phyloP scores from a whole-genome alignment of 2,888 invertebrate species.

The Pseudoips prasinana region DNA sequence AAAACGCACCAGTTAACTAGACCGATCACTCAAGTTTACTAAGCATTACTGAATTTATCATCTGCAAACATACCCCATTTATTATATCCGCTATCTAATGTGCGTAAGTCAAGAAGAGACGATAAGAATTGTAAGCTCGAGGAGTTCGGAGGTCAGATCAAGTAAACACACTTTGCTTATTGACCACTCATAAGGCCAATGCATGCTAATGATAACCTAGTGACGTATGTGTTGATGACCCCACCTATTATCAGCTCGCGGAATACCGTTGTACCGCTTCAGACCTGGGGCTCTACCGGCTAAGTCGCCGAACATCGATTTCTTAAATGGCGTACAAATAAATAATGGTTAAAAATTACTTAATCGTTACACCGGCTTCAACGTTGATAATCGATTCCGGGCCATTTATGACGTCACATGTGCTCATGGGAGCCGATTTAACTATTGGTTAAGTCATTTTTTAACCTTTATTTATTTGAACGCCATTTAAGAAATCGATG shows the following conservation, averaged over 20 bases:
- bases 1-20: slow-evolving; percentile 38
- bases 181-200: slow-evolving; percentile 60
- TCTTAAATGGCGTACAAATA: no score
- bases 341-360: no score
- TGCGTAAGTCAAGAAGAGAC: slow-evolving; percentile 58
- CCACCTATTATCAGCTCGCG: slow-evolving; percentile 30
- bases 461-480: no score
- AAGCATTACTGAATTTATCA: slow-evolving; percentile 61
- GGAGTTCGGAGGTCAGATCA: slow-evolving; percentile 60
- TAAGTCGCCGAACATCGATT: no score
- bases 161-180: slow-evolving; percentile 64
- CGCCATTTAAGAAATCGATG: no score
- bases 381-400: no score
- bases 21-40: slow-evolving; percentile 49
- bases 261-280: slow-evolving; percentile 40
- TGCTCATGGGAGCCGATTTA: no score
- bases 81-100: slow-evolving; percentile 74
- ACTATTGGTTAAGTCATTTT: no score
- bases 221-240: slow-evolving; percentile 53
- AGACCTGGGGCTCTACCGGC: slow-evolving; percentile 15
- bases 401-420: no score
- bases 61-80: slow-evolving; percentile 73
- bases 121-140: slow-evolving; percentile 63
- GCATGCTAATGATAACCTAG: slow-evolving; percentile 71
- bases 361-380: no score